These are phyloP conservation scores for Caenorhabditis uteleia DNA, from an alignment of 2,888 invertebrate genomes.

Conservation along the genomic window DNA sequence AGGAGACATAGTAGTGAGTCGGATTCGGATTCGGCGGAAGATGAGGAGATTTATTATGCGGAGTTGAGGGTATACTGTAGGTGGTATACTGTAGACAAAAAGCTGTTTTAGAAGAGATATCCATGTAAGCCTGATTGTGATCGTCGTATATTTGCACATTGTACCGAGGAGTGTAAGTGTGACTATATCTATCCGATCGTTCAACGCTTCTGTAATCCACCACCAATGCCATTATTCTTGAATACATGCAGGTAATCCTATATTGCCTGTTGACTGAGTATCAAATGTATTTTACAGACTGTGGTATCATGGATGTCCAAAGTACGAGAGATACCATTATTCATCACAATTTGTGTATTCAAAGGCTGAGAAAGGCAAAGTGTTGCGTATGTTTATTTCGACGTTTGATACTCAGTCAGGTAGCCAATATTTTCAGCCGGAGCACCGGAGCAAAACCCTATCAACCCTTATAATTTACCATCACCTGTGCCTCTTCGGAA, in stretches of 20 bases:
- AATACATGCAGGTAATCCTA: constrained; percentile 56
- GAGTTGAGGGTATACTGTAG: constrained; percentile 9
- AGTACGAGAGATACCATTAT: constrained; percentile 61
- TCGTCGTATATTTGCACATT: constrained; percentile 53
- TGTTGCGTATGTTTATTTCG: constrained; percentile 34
- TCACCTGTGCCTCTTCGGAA: constrained; percentile 18
- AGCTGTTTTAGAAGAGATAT: constrained; percentile 45
- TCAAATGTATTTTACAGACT: constrained; percentile 37
- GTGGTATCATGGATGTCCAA: constrained; percentile 64
- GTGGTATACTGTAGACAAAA: background rate
- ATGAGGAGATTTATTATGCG: constrained; percentile 37
- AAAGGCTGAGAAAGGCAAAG: constrained; percentile 65
- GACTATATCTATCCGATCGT: constrained; percentile 61
- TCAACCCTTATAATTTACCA: constrained; percentile 42
- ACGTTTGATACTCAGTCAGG: background rate
- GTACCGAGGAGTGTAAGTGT: constrained; percentile 63
- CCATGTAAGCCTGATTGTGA: constrained; percentile 65
- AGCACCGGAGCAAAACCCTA: constrained; percentile 20
- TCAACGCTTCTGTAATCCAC: constrained; percentile 64
- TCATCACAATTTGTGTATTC: constrained; percentile 64
- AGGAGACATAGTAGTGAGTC: no score
- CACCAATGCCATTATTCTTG: constrained; percentile 61
- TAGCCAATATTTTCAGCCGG: no score
- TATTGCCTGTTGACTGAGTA: no score
- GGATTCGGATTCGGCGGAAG: constrained; percentile 32